These are phyloP conservation scores for Stegana nigrithorax DNA, from an alignment of 2,888 invertebrate genomes.

Conservation along the genomic window DNA sequence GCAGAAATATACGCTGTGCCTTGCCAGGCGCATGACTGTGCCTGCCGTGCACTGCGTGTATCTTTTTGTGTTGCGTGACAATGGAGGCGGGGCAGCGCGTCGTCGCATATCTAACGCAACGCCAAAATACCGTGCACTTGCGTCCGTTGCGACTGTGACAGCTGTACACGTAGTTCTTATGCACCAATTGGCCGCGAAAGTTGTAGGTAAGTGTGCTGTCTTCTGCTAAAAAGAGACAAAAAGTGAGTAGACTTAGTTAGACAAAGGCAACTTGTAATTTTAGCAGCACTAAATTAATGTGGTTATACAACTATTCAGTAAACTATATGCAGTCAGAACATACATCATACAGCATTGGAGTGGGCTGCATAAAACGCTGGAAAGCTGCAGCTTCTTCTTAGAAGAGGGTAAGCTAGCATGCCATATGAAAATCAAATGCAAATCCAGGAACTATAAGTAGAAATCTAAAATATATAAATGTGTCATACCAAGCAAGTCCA, in stretches of 20 bases:
- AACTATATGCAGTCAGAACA: too few species aligned
- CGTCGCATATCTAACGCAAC: conserved; percentile 58
- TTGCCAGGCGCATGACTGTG: conserved; percentile 61
- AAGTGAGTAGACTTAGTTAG: not conserved
- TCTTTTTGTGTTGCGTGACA: conserved; percentile 58
- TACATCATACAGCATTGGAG: too few species aligned
- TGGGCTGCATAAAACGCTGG: too few species aligned
- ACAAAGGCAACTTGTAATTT: too few species aligned
- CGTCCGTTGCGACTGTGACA: conserved; percentile 48
- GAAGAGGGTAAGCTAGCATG: too few species aligned
- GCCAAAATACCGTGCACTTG: conserved; percentile 59
- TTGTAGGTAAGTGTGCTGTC: conserved; percentile 53
- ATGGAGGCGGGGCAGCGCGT: conserved; percentile 55
- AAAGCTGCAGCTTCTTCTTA: too few species aligned
- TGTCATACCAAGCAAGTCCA: too few species aligned
- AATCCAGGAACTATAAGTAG: too few species aligned
- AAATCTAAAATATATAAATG: too few species aligned
- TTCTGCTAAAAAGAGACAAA: not conserved
- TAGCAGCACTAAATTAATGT: too few species aligned
- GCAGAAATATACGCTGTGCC: conserved; percentile 38
- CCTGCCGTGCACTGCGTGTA: conserved; percentile 42
- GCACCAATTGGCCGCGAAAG: conserved; percentile 62
- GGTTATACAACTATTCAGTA: too few species aligned
- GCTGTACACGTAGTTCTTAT: conserved; percentile 55
- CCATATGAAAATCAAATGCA: too few species aligned